Percentiles rank a stretch among this genome's conserved stretches.
Conservation (phyloP, 2,113 vertebrate genomes). For the Chauna torquata region DNA sequence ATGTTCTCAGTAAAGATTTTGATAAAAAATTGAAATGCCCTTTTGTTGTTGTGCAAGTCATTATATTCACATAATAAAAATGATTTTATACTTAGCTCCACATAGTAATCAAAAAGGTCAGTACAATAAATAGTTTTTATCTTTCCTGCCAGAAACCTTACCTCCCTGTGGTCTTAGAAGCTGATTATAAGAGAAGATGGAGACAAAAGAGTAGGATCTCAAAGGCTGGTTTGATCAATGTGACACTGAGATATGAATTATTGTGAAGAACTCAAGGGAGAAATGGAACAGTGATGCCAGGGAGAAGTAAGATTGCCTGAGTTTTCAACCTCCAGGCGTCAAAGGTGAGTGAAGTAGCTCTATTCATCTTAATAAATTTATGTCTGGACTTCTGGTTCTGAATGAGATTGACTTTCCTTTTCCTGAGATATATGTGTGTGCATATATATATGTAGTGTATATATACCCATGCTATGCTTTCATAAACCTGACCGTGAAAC, state of each 20-base stretch:
- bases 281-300: neutral
- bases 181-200: neutral
- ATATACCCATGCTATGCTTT: neutral
- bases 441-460: neutral
- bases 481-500: neutral
- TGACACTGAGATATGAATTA: neutral
- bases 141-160: constrained; percentile 1
- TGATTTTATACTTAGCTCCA: neutral
- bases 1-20: neutral
- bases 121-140: neutral
- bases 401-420: neutral
- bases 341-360: neutral
- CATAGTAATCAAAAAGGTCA: constrained; percentile 31
- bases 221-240: neutral
- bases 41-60: constrained; percentile 16
- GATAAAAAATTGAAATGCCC: constrained; percentile 27
- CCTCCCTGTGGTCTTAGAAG: neutral
- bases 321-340: neutral
- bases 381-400: neutral
- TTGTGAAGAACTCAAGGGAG: neutral
- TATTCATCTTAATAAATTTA: neutral
- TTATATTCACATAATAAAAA: neutral
- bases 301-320: neutral
- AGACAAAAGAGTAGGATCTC: neutral
- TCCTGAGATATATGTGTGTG: neutral